phyloP scores from a whole-genome alignment of 2,113 vertebrate species.

The Takifugu flavidus region DNA sequence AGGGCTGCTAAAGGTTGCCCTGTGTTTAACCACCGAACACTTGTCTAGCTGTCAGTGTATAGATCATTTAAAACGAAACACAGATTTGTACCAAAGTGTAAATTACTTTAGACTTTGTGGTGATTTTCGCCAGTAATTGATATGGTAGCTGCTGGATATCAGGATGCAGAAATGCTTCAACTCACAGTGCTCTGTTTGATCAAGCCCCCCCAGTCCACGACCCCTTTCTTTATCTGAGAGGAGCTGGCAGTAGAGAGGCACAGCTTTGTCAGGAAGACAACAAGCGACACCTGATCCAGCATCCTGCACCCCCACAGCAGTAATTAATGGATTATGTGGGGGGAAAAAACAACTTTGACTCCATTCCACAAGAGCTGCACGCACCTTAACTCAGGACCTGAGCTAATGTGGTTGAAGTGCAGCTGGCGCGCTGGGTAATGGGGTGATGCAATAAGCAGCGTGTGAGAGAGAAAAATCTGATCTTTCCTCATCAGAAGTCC shows the following conservation, averaged over 20 bases:
- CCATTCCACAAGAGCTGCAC: conserved; percentile 39
- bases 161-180: conserved; percentile 21
- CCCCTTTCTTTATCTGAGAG: conserved; percentile 37
- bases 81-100: no score
- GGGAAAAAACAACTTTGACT: conserved; percentile 25
- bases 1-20: background rate
- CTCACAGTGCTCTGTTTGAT: conserved; percentile 41
- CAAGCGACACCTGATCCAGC: conserved; percentile 66
- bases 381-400: conserved; percentile 8
- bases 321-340: conserved; percentile 56
- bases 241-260: conserved; percentile 48
- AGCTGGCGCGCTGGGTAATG: conserved; percentile 24
- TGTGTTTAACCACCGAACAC: background rate
- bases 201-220: conserved; percentile 25
- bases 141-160: no score
- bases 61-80: no score
- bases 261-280: conserved; percentile 53
- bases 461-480: background rate
- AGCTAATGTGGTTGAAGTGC: conserved; percentile 39
- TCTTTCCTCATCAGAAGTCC: background rate
- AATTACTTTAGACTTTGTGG: no score
- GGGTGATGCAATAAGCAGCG: conserved; percentile 28
- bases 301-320: conserved; percentile 39
- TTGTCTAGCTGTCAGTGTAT: background rate
- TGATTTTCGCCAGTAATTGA: no score